phyloP scores from a whole-genome alignment of 2,113 vertebrate genomes.

The Nycticryphes semicollaris region DNA sequence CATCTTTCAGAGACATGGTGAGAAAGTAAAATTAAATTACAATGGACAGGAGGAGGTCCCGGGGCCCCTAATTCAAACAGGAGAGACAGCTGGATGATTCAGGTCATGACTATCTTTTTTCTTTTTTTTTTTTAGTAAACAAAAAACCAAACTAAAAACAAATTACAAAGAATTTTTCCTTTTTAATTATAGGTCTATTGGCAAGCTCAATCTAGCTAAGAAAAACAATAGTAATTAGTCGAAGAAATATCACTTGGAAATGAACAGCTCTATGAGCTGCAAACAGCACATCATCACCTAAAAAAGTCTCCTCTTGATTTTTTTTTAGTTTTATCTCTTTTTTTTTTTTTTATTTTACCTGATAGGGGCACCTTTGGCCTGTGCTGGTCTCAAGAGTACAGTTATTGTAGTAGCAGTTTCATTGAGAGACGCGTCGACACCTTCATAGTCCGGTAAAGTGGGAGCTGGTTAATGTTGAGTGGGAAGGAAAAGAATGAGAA shows the following conservation, averaged over 20 bases:
- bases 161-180: too few species aligned
- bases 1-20: slow-evolving; percentile 23
- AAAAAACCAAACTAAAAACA: background rate
- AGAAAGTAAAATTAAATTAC: slow-evolving; percentile 54
- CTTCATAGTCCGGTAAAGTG: slow-evolving; percentile 95
- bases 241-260: background rate
- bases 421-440: slow-evolving; percentile 91
- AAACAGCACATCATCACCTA: background rate
- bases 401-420: slow-evolving; percentile 98
- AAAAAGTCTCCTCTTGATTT: background rate
- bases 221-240: background rate
- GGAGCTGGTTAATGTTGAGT: slow-evolving; percentile 79
- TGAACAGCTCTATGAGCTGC: background rate
- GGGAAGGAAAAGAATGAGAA: background rate
- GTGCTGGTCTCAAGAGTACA: slow-evolving; percentile 93
- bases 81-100: slow-evolving; percentile 13
- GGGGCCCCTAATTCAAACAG: slow-evolving; percentile 7
- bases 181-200: background rate
- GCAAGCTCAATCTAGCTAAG: background rate
- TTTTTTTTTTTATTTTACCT: slow-evolving; percentile 75
- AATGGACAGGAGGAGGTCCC: background rate
- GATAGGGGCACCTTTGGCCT: slow-evolving; percentile 97
- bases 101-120: background rate
- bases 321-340: background rate
- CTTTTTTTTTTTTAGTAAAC: too few species aligned